phyloP scores from a whole-genome alignment of 2,797 vertebrate genomes.

The Morus bassanus region DNA sequence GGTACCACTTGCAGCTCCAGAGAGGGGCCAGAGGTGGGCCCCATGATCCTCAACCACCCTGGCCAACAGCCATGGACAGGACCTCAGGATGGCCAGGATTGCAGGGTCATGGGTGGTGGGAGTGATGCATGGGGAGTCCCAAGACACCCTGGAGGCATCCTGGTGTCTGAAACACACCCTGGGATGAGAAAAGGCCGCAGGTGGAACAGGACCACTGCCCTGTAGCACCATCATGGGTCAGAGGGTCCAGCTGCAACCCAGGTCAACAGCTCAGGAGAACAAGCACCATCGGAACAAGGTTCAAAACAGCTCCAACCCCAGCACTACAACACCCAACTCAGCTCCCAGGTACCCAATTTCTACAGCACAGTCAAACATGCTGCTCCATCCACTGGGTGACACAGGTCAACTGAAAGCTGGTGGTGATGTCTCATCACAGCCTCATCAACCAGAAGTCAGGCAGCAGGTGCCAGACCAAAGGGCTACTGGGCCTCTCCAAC shows the following conservation, averaged over 20 bases:
- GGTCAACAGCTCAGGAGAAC: neutral
- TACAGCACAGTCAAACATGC: neutral
- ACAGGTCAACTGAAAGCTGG: neutral
- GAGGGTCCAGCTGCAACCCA: neutral
- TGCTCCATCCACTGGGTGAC: neutral
- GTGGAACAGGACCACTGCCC: neutral
- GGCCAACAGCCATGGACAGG: neutral
- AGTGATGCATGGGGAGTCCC: fast-evolving
- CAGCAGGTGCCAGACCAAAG: neutral
- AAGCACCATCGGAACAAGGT: neutral
- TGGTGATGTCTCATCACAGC: neutral
- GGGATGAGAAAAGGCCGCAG: neutral
- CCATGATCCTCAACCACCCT: neutral
- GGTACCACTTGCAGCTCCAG: neutral
- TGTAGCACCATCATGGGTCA: neutral
- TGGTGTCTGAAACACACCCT: neutral
- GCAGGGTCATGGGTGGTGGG: fast-evolving
- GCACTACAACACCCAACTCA: neutral
- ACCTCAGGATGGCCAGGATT: neutral
- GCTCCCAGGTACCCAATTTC: neutral
- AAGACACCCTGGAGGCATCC: neutral
- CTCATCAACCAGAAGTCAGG: neutral
- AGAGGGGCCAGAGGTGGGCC: neutral
- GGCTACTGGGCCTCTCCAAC: neutral
- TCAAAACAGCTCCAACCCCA: neutral